phyloP scores from a whole-genome alignment of 1,140 invertebrate species.

The Trissolcus basalis region DNA sequence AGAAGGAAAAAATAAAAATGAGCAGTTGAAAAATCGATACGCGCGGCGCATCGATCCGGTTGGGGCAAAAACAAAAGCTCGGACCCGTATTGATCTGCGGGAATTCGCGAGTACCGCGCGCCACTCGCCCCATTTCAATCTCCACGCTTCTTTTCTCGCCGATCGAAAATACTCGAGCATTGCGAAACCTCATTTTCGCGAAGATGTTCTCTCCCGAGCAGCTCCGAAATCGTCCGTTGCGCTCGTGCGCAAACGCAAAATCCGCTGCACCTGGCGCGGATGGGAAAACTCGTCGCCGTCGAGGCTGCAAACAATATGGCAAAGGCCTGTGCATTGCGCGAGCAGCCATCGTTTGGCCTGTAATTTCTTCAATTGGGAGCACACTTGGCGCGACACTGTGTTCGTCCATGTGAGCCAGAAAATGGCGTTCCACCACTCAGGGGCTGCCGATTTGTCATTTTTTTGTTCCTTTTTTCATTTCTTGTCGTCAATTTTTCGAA shows the following conservation, averaged over 20 bases:
- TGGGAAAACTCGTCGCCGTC: neutral
- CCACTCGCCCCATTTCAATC: constrained; percentile 24
- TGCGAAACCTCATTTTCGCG: constrained; percentile 20
- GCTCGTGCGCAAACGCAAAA: constrained; percentile 1
- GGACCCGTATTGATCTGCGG: constrained; percentile 42
- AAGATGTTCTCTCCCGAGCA: constrained; percentile 11
- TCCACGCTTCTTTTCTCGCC: constrained; percentile 6
- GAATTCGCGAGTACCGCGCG: constrained; percentile 15
- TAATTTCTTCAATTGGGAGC: neutral
- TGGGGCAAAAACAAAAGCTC: constrained; percentile 7
- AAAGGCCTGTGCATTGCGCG: neutral
- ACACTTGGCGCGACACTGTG: neutral
- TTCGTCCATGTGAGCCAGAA: constrained; percentile 1
- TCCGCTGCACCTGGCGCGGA: no score
- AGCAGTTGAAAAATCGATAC: constrained; percentile 8
- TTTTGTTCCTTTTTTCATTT: no score
- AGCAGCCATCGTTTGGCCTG: neutral
- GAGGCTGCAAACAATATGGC: neutral
- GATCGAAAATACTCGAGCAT: constrained; percentile 45
- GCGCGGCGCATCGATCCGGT: constrained; percentile 4
- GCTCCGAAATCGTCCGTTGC: neutral
- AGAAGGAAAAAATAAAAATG: neutral
- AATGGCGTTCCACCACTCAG: neutral
- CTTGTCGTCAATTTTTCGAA: no score
- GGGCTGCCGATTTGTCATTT: no score